These are phyloP conservation scores for Rhinoraja longicauda DNA, from an alignment of 2,797 vertebrate genomes.

Conservation along the genomic window DNA sequence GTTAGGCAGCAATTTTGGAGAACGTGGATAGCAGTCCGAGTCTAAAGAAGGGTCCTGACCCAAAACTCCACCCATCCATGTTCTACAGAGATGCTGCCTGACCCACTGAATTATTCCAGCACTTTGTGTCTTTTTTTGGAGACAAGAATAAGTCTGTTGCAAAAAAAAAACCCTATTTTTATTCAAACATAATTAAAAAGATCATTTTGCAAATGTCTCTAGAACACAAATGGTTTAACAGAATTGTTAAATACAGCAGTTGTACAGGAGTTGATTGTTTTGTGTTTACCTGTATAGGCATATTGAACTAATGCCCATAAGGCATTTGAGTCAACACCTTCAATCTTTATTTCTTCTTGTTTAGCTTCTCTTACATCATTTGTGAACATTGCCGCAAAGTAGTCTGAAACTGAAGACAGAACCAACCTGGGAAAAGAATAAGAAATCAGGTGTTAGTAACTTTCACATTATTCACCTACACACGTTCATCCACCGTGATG, in stretches of 20 bases:
- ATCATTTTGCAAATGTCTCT: not conserved
- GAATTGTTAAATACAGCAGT: not conserved
- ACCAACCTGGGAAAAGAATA: slow-evolving; percentile 66
- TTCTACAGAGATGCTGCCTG: too few species aligned
- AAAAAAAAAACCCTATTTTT: not conserved
- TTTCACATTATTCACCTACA: not conserved
- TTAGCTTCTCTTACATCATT: slow-evolving; percentile 92
- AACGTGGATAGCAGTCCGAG: too few species aligned
- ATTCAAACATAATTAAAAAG: not conserved
- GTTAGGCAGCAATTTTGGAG: too few species aligned
- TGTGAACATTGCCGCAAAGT: slow-evolving; percentile 98
- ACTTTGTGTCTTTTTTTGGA: too few species aligned
- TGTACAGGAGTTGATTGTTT: not conserved
- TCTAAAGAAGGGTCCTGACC: too few species aligned
- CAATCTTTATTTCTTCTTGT: slow-evolving; percentile 96
- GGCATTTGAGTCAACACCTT: slow-evolving; percentile 89
- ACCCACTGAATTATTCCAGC: too few species aligned
- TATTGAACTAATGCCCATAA: slow-evolving; percentile 93
- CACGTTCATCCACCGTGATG: not conserved
- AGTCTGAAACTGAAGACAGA: slow-evolving; percentile 94
- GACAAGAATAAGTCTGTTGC: not conserved
- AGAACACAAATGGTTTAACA: not conserved
- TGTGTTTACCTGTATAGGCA: slow-evolving; percentile 83
- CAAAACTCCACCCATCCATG: too few species aligned
- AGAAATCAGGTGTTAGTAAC: not conserved